phyloP scores from a whole-genome alignment of 2,797 vertebrate species.

The Rousettus madagascariensis region DNA sequence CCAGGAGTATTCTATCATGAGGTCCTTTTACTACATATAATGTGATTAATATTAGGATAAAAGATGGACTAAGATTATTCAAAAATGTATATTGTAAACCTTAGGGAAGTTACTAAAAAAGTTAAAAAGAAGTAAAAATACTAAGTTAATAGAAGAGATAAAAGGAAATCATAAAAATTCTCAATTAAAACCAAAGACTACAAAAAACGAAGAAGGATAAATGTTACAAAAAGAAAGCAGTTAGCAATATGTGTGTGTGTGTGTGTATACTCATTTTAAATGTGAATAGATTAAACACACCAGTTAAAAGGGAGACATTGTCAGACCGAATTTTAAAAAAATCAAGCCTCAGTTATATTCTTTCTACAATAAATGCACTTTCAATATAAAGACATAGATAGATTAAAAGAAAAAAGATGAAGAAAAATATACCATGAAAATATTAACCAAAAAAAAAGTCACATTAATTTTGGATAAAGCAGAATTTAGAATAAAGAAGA shows the following conservation, averaged over 20 bases:
- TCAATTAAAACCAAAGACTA: neutral
- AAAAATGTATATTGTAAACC: neutral
- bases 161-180: neutral
- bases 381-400: neutral
- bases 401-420: neutral
- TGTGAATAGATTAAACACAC: neutral
- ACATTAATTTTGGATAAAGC: neutral
- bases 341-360: neutral
- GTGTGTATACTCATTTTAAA: neutral
- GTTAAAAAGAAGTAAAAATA: neutral
- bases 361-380: neutral
- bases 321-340: neutral
- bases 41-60: neutral
- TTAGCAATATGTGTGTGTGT: no score
- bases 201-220: neutral
- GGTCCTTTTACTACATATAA: neutral
- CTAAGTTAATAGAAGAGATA: neutral
- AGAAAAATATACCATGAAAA: neutral
- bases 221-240: neutral
- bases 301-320: neutral
- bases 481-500: neutral
- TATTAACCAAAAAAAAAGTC: neutral
- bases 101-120: neutral
- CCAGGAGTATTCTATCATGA: neutral
- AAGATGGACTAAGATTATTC: neutral